Percentiles rank a stretch among this genome's conserved stretches.
These are phyloP conservation scores for Nestor notabilis DNA, from an alignment of 2,113 vertebrate species.

Conservation along the genomic window DNA sequence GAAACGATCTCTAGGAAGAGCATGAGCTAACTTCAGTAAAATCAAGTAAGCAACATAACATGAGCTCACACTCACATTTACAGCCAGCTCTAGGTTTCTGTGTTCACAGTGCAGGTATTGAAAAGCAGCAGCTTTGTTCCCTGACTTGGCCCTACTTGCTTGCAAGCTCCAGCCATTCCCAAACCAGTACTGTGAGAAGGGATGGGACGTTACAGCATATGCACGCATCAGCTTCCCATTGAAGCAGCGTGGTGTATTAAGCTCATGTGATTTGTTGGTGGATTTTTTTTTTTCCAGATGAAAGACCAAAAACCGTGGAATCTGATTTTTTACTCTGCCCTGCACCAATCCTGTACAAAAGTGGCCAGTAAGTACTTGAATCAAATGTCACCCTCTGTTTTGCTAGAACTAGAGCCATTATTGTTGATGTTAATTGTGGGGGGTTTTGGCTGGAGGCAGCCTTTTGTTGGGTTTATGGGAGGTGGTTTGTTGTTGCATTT, in stretches of 20 bases:
- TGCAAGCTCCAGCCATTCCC: background rate
- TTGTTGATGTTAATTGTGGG: background rate
- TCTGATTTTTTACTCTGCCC: constrained; percentile 88
- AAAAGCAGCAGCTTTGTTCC: background rate
- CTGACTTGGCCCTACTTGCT: background rate
- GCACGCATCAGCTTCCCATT: background rate
- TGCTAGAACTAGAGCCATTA: background rate
- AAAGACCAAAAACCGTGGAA: constrained; percentile 79
- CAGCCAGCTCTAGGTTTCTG: background rate
- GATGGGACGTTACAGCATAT: rapidly evolving
- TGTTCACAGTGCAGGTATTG: background rate
- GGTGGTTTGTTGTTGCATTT: background rate
- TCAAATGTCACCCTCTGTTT: background rate
- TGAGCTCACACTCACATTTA: background rate
- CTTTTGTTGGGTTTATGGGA: background rate
- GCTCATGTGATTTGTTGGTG: background rate
- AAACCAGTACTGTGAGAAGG: background rate
- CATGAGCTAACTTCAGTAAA: background rate
- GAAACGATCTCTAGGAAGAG: background rate
- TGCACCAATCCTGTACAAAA: constrained; percentile 83
- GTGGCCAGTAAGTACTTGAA: constrained; percentile 90
- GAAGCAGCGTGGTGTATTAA: background rate
- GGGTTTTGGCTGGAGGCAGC: background rate
- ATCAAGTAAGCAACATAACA: rapidly evolving
- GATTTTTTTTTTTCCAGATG: constrained; percentile 77